A percentile compares a stretch with the other conserved stretches of the same genome.
These are phyloP conservation scores for Xylota sylvarum DNA, from an alignment of 2,888 invertebrate species.

Conservation along the genomic window DNA sequence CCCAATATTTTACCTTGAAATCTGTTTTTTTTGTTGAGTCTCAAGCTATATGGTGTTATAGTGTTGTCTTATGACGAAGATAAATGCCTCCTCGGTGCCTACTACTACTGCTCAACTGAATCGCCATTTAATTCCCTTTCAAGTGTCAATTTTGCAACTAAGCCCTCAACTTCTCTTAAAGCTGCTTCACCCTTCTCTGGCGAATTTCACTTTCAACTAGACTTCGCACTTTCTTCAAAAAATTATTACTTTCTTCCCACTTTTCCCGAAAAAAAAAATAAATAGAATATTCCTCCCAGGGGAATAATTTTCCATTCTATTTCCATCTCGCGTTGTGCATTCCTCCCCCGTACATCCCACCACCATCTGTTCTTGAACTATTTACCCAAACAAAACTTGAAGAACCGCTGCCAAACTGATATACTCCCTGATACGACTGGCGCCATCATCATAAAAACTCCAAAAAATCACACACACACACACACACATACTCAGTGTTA, in stretches of 20 bases:
- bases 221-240: background rate
- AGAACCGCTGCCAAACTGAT: conserved; percentile 63
- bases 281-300: conserved; percentile 51
- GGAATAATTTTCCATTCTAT: conserved; percentile 60
- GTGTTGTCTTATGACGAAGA: no score
- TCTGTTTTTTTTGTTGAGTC: no score
- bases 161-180: background rate
- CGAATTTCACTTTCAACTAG: background rate
- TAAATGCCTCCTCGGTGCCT: no score
- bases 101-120: no score
- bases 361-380: background rate
- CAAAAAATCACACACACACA: conserved; percentile 3
- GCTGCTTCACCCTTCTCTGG: background rate
- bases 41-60: no score
- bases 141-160: background rate
- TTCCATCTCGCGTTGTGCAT: conserved; percentile 27
- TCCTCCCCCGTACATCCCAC: background rate
- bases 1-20: no score
- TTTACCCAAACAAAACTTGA: conserved; percentile 43
- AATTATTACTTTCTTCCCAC: conserved; percentile 9
- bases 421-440: conserved; percentile 54
- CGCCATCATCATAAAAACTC: conserved; percentile 72
- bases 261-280: background rate
- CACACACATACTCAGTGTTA: background rate
- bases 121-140: background rate